Evolutionary conservation across 2,113 vertebrate species (phyloP).

Genomic region (Willisornis vidua): DNA sequence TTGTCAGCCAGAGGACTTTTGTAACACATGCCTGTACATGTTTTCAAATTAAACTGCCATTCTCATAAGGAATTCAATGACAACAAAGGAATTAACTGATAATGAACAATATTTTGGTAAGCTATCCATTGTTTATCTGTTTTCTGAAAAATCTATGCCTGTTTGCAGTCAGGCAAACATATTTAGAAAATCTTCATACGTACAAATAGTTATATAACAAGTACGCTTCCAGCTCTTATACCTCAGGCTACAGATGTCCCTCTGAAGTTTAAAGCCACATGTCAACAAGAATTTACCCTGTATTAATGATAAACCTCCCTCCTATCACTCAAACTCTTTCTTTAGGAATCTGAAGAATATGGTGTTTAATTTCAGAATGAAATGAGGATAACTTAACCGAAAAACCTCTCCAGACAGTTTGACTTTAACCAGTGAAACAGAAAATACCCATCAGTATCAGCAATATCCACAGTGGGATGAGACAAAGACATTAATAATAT

Average conservation of each 20-base stretch:
- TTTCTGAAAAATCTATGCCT: not conserved
- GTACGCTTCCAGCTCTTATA: not conserved
- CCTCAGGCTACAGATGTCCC: not conserved
- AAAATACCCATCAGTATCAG: not conserved
- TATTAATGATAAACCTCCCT: not conserved
- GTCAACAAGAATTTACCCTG: not conserved
- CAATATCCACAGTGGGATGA: not conserved
- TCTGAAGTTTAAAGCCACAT: not conserved
- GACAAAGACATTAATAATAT: not conserved
- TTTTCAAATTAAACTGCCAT: constrained; percentile 11
- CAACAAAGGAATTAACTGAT: not conserved
- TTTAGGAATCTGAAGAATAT: not conserved
- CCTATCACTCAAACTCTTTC: not conserved
- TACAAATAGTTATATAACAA: not conserved
- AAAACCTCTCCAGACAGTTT: not conserved
- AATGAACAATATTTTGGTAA: not conserved
- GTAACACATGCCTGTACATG: not conserved
- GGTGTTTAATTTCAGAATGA: not conserved
- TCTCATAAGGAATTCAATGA: not conserved
- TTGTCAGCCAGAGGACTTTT: not conserved
- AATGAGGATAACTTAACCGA: not conserved
- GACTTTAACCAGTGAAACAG: not conserved
- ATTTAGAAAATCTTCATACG: not conserved
- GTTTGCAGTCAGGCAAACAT: not conserved
- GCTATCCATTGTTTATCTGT: not conserved